phyloP scores from a whole-genome alignment of 2,797 vertebrate genomes.

The Salarias fasciatus region DNA sequence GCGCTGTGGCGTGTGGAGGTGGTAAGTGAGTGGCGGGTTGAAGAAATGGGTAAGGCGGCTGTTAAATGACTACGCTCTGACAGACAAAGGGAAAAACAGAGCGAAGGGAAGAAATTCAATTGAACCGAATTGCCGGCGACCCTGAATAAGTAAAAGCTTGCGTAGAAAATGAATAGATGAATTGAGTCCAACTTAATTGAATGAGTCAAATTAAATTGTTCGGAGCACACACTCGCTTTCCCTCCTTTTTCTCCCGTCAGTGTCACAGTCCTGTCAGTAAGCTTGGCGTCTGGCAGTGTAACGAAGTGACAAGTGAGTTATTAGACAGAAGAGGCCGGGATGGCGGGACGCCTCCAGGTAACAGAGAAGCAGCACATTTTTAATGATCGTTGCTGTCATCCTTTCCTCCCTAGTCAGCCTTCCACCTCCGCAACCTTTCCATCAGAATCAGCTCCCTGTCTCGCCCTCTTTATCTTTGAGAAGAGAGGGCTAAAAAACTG shows the following conservation, averaged over 20 bases:
- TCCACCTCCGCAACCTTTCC: slow-evolving; percentile 79
- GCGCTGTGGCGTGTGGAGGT: slow-evolving; percentile 85
- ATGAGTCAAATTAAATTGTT: slow-evolving; percentile 68
- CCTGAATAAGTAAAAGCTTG: slow-evolving; percentile 49
- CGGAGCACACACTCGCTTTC: slow-evolving; percentile 23
- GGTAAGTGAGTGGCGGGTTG: slow-evolving; percentile 77
- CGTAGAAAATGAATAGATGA: slow-evolving; percentile 52
- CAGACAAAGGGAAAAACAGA: slow-evolving; percentile 61
- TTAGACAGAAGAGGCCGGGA: slow-evolving; percentile 92
- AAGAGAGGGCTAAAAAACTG: slow-evolving; percentile 59
- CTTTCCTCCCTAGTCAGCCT: slow-evolving; percentile 79
- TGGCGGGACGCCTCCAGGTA: slow-evolving; percentile 88
- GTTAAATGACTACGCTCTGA: slow-evolving; percentile 69
- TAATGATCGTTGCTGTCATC: slow-evolving; percentile 84
- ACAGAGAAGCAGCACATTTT: slow-evolving; percentile 83
- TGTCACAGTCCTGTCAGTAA: slow-evolving; percentile 93
- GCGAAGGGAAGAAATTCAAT: slow-evolving; percentile 34
- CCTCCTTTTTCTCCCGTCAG: slow-evolving; percentile 77
- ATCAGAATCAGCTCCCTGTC: slow-evolving; percentile 70
- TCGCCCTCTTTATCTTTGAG: slow-evolving; percentile 64
- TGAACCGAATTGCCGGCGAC: slow-evolving; percentile 57
- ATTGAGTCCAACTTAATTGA: slow-evolving; percentile 53
- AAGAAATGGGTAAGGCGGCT: slow-evolving; percentile 67
- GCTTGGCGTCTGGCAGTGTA: slow-evolving; percentile 89
- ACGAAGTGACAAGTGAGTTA: slow-evolving; percentile 97